Base-by-base conservation (phyloP, 2,888 invertebrate genomes). In the Caenorhabditis japonica region DNA sequence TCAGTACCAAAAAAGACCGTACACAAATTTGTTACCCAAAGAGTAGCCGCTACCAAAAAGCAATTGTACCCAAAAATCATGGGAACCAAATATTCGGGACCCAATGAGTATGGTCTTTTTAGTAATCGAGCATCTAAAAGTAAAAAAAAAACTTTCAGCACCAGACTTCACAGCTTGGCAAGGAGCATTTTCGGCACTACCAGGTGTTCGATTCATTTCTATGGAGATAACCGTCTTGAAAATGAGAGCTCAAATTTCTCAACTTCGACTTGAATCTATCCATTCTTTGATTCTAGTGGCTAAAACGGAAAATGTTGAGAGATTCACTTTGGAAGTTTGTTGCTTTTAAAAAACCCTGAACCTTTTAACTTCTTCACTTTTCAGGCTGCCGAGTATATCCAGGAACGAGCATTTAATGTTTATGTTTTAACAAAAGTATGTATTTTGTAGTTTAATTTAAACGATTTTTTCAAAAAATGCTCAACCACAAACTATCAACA, bases 231-330 rank as follows among this genome's bases (percentile, higher is more conserved):
- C 75, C 21, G 73, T 73, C 1, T 49, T 68, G 34, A 44, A 55
- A 38, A 79, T 81, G 59, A 52, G 64, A 39, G 61, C 55, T 3
- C 80, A 83, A 43, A 69, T 84, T 36, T 69, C 69, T 15, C 53
- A 66, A 25, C 51, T 80, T 7, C 33, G 43, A 60, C 34, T 71
- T 15, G 46, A 71, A 21, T 58, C 60, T 4, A 75, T 79, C n/a
- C 76, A 79, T n/a, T 81, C 79, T 7, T 52, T 86, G 19, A 74
- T 85, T 38, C 53, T 86, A 17, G 77, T 85, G 4, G 84, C 83
- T 5, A 81, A 80, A 21, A 85, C 85, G 4, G 69, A 75, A 52
- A 81, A 82, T 44, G 77, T 85, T 12, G 84, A 85, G 55, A 47
- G 64, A 46, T 85, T 77, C 55, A 76, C 81, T 0, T 19, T 79